These are phyloP conservation scores for Hyla sarda DNA, from an alignment of 2,113 vertebrate species.

Conservation along the genomic window DNA sequence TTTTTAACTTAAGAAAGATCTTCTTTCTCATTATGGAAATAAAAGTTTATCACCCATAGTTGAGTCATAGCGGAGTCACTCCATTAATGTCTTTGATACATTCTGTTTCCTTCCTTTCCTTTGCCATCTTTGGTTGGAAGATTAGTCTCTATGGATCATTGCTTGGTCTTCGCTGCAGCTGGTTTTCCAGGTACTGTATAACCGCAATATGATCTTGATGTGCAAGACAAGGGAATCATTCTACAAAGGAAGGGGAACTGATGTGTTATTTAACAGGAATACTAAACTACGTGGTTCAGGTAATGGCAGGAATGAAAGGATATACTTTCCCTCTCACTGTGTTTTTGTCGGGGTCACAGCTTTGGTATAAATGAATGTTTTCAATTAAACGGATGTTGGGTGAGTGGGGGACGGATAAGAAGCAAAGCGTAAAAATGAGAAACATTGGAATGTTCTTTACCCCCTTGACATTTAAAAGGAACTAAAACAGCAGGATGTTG, in stretches of 20 bases:
- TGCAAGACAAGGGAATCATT: conserved; percentile 49
- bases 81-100: neutral
- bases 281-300: conserved; percentile 55
- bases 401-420: conserved; percentile 19
- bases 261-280: conserved; percentile 64
- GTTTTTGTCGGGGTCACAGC: conserved; percentile 57
- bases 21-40: neutral
- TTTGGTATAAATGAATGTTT: conserved; percentile 54
- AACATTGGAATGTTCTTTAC: conserved; percentile 19
- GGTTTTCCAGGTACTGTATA: neutral
- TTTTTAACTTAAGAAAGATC: conserved; percentile 1
- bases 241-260: conserved; percentile 54
- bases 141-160: neutral
- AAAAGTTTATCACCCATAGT: conserved; percentile 37
- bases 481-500: conserved; percentile 31
- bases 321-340: conserved; percentile 31
- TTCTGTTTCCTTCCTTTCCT: fast-evolving
- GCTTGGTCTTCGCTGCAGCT: neutral
- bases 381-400: conserved; percentile 45
- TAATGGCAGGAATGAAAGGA: conserved; percentile 44
- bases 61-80: neutral
- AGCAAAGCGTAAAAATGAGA: conserved; percentile 29
- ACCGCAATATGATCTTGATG: conserved; percentile 21
- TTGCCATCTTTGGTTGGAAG: fast-evolving
- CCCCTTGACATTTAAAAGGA: conserved; percentile 39